Evolutionary conservation across 2,113 vertebrate genomes (phyloP), one percentile per base, ranked within the genome.

Genomic region (Drymodes brunneopygia): DNA sequence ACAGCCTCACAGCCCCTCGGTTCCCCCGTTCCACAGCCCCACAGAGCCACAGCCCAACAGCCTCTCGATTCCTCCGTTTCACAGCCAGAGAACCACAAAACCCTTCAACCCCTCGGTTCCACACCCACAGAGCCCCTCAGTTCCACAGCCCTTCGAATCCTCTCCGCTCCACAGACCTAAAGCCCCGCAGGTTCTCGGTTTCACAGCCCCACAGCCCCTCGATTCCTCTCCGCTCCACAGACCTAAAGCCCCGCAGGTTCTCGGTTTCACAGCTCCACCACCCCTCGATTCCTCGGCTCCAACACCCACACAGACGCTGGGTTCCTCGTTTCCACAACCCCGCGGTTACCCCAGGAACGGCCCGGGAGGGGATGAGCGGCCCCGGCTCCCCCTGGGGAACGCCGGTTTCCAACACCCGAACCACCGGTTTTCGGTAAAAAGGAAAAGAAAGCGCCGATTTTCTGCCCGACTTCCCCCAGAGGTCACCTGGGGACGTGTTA

Each of bases 11-110:
- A 10, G 18, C 27, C 27, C 27, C 21, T 24, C 45, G 1, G 4
- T 56, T 20, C 19, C 18, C 28, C 24, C 5, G 9, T 17, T 31
- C 57, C 36, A 28, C 14, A 10, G 11, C 7, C 3, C 33, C 22
- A 12, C 2, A 12, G 33, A 42, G 12, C 7, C 45, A 7, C 42
- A 42, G 42, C 42, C 42, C 42, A 42, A 13, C 40, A 40, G 40
- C 40, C 40, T 14, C 42, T 9, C 16, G 2, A 7, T 8, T 19
- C 27, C 8, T 9, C 21, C 1, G 25, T 10, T 15, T 23, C 15
- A 15, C 21, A 6, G n/a, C n/a, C n/a, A n/a, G n/a, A n/a, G 15
- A 36, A 5, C 1, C 15, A 2, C 20, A 2, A n/a, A n/a, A n/a
- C n/a, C n/a, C n/a, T n/a, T n/a, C n/a, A n/a, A n/a, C n/a, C n/a